Conservation (phyloP, 1,140 invertebrate species). For the Leptinotarsa undecemlineata region DNA sequence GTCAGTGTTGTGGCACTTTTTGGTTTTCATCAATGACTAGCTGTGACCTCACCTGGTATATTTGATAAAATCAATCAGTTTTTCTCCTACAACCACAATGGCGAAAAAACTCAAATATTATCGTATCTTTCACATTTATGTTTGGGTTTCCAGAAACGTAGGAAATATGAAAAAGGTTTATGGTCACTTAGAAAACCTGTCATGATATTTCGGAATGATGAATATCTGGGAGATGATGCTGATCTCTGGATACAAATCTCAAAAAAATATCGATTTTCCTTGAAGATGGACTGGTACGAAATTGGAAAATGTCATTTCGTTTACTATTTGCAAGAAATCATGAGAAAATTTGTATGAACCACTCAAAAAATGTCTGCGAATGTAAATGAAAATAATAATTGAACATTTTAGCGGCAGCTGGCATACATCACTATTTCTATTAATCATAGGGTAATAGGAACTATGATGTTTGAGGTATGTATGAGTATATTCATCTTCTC, state of each 20-base stretch:
- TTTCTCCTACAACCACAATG: no score
- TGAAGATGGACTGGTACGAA: conserved; percentile 54
- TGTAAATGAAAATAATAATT: conserved; percentile 47
- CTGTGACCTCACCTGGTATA: no score
- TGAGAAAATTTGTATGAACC: conserved; percentile 38
- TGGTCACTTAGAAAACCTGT: conserved; percentile 49
- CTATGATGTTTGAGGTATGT: conserved; percentile 59
- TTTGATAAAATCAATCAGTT: no score
- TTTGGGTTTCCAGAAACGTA: neutral
- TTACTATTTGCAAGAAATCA: conserved; percentile 40
- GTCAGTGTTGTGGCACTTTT: no score
- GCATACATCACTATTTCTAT: conserved; percentile 58
- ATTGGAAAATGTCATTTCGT: conserved; percentile 53
- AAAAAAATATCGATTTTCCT: conserved; percentile 53
- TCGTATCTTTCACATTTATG: no score
- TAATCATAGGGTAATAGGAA: conserved; percentile 53
- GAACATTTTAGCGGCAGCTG: conserved; percentile 58
- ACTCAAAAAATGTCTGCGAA: neutral
- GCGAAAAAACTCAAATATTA: no score
- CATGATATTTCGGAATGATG: conserved; percentile 55
- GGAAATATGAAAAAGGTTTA: conserved; percentile 27
- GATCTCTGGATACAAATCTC: conserved; percentile 55
- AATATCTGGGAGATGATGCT: conserved; percentile 56
- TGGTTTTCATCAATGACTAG: no score
- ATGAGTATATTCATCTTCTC: neutral